Conservation (phyloP, 1,140 invertebrate genomes). For the Zaprionus nigranus region DNA sequence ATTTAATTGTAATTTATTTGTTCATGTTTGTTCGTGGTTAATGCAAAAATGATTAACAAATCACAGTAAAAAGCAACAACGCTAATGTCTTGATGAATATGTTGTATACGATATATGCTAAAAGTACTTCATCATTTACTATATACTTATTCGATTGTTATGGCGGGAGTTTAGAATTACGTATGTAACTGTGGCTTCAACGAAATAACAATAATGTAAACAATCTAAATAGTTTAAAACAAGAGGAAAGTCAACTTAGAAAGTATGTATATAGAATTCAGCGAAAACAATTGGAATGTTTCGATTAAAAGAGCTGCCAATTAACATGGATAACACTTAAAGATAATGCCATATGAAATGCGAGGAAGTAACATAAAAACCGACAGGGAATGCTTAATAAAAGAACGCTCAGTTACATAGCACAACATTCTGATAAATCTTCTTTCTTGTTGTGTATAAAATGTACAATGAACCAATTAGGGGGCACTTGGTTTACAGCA, state of each 20-base stretch:
- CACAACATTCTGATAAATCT: neutral
- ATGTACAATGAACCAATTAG: neutral
- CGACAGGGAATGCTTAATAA: neutral
- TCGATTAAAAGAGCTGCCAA: conserved; percentile 29
- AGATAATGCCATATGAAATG: conserved; percentile 31
- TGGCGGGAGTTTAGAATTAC: conserved; percentile 24
- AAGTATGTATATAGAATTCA: conserved; percentile 32
- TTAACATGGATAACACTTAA: conserved; percentile 61
- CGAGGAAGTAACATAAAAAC: conserved; percentile 34
- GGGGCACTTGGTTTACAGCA: neutral
- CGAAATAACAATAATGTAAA: neutral
- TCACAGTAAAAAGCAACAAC: conserved; percentile 80
- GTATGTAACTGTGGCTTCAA: conserved; percentile 34
- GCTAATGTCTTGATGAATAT: conserved; percentile 46
- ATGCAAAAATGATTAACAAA: conserved; percentile 76
- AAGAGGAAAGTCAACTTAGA: neutral
- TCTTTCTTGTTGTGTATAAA: neutral
- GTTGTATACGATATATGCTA: conserved; percentile 16
- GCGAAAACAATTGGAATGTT: conserved; percentile 59
- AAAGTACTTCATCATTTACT: conserved; percentile 17
- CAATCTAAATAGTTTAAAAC: conserved; percentile 1
- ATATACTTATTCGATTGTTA: conserved; percentile 39
- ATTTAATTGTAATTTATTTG: conserved; percentile 35
- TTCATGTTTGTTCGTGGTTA: conserved; percentile 53
- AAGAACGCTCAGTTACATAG: conserved; percentile 34